Base-by-base conservation (phyloP, 2,797 vertebrate species). In the Potorous gilbertii region DNA sequence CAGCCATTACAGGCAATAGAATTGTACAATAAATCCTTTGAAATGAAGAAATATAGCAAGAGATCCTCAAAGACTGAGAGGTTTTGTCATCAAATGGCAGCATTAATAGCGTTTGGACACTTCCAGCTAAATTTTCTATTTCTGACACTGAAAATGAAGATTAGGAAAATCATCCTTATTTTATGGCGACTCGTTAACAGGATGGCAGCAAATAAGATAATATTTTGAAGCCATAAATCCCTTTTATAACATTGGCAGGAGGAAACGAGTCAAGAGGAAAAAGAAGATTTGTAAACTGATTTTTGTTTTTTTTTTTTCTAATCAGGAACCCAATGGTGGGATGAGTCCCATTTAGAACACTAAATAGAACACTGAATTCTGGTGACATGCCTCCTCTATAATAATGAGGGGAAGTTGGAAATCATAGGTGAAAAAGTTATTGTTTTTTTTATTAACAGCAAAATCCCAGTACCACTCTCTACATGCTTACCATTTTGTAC, bases 131-230 rank as follows among this genome's bases (percentile, higher is more conserved):
- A 98, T 97, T 98, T 98, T 98, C 95, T 98, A 96, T 98, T 98
- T 98, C 97, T 98, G 98, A 98, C 96, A 97, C 97, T 98, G 97
- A 97, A 98, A 98, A 98, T 97, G 98, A 98, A 97, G 97, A 98
- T 98, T 98, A 98, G 96, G 97, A 98, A 98, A 98, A 98, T 98
- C 91, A 98, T 98, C 97, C 97, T 98, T 98, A 98, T 98, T 98
- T 98, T 98, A 98, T 97, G 97, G 97, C 96, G 97, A 97, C 98
- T 98, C 96, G 91, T 99, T 99, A 98, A 98, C 96, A 95, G 92
- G 96, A 98, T 98, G 95, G 96, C 97, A 97, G 98, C 97, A 98
- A 98, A 98, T 97, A 98, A 97, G 96, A 98, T 96, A 95, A 96
- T 95, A 46, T 96, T 98, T 98, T 96, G 97, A 98, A 96, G 92